These are phyloP conservation scores for Zoanthus sansibaricus DNA, from an alignment of 92 coral and sea anemone species.

Conservation along the genomic window DNA sequence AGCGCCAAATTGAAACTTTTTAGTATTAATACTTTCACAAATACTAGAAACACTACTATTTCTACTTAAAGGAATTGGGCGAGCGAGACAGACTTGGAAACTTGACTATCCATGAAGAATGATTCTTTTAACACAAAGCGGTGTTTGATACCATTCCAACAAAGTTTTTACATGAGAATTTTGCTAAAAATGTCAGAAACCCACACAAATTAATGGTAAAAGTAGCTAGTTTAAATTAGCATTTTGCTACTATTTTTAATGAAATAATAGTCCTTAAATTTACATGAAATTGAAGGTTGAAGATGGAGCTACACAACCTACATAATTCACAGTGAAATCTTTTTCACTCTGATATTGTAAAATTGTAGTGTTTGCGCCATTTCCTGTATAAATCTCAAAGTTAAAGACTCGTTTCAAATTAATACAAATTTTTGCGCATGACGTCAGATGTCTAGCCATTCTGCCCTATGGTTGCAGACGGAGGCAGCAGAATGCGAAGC, in stretches of 20 bases:
- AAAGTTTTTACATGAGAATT: neutral
- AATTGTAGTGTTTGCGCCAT: conserved; percentile 31
- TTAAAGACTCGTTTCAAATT: neutral
- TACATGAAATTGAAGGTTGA: neutral
- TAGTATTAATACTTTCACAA: neutral
- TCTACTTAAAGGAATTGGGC: neutral
- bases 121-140: neutral
- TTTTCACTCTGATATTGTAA: conserved; percentile 18
- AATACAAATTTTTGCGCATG: conserved; percentile 10
- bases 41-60: neutral
- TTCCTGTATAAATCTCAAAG: conserved; percentile 23
- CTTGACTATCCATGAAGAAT: neutral
- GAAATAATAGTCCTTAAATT: neutral
- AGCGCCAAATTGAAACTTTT: conserved; percentile 15
- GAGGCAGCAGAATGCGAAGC: too few relatives aligned
- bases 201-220: neutral
- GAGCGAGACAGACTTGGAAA: neutral
- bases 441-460: conserved; percentile 31
- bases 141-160: neutral
- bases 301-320: neutral
- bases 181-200: neutral
- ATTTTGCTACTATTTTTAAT: neutral
- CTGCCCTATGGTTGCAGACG: neutral
- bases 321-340: neutral
- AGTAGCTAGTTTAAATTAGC: neutral